Conservation (phyloP, 2,888 invertebrate genomes). For the Mythimna ferrago region DNA sequence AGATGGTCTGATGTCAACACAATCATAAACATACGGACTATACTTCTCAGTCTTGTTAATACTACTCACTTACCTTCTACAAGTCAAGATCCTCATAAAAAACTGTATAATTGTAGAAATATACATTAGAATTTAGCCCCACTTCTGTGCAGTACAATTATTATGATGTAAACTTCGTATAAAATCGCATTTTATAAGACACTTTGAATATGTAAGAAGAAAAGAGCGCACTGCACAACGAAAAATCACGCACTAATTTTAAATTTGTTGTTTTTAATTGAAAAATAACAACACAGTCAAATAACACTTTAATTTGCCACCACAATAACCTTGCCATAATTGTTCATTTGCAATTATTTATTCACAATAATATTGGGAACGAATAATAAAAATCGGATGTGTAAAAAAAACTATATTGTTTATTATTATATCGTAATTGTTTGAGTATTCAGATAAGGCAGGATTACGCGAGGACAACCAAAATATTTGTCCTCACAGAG, state of each 20-base stretch:
- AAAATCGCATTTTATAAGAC: slow-evolving; percentile 29
- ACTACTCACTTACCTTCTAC: slow-evolving; percentile 59
- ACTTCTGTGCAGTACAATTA: slow-evolving; percentile 34
- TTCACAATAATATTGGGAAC: slow-evolving; percentile 56
- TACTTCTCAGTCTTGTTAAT: slow-evolving; percentile 19
- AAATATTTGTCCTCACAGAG: slow-evolving; percentile 67
- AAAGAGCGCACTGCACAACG: slow-evolving; percentile 42
- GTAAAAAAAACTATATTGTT: slow-evolving; percentile 58
- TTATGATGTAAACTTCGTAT: slow-evolving; percentile 37
- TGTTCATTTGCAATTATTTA: slow-evolving; percentile 58
- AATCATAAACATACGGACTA: slow-evolving; percentile 35
- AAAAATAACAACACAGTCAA: slow-evolving; percentile 34
- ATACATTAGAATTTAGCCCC: slow-evolving; percentile 56
- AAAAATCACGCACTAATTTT: slow-evolving; percentile 23
- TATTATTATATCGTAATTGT: slow-evolving; percentile 66
- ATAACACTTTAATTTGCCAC: slow-evolving; percentile 25
- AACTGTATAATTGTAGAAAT: slow-evolving; percentile 54
- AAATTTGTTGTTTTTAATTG: neutral
- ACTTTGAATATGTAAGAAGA: slow-evolving; percentile 36
- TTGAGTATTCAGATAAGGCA: slow-evolving; percentile 69
- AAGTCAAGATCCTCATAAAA: slow-evolving; percentile 55
- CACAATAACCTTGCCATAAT: slow-evolving; percentile 48
- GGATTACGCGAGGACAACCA: slow-evolving; percentile 58
- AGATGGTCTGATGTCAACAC: slow-evolving; percentile 25
- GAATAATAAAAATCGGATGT: slow-evolving; percentile 55